These are phyloP conservation scores for Ceyx melanurus DNA, from an alignment of 2,113 vertebrate species.

Conservation along the genomic window DNA sequence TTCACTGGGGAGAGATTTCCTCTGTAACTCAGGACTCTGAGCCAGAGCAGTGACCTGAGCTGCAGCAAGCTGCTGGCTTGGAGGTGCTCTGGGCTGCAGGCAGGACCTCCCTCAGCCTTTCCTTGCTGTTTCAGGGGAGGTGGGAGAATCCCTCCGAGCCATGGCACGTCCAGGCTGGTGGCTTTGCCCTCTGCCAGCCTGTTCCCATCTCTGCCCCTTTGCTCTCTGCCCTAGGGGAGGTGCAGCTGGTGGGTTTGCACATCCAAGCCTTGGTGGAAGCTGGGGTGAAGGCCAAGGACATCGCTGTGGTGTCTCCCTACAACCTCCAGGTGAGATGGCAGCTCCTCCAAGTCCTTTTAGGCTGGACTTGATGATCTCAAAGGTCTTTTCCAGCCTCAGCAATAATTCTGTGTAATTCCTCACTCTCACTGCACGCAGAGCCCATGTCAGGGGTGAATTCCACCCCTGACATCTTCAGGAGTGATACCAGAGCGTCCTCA, in stretches of 20 bases:
- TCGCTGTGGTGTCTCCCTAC: constrained; percentile 92
- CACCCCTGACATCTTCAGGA: background rate
- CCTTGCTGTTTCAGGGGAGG: background rate
- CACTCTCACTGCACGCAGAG: fast-evolving
- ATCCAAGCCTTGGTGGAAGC: constrained; percentile 86
- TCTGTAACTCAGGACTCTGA: background rate
- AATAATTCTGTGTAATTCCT: background rate
- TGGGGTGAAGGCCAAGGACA: constrained; percentile 85
- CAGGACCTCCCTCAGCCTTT: background rate
- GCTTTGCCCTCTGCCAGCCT: background rate
- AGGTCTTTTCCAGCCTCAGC: no score
- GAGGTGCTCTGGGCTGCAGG: background rate
- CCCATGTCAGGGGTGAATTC: background rate
- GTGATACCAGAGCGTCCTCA: fast-evolving
- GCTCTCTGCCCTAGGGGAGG: constrained; percentile 83
- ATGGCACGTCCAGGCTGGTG: background rate
- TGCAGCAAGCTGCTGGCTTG: background rate
- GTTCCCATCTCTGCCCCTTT: background rate
- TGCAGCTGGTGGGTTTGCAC: constrained; percentile 86
- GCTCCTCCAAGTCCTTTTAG: no score
- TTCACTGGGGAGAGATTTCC: background rate
- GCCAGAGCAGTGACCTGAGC: background rate
- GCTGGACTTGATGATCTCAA: no score
- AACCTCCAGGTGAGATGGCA: constrained; percentile 87
- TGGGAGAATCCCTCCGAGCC: background rate